Percentiles rank a stretch among this genome's conserved stretches.
phyloP scores from a whole-genome alignment of 2,797 vertebrate genomes.

The Sternotherus odoratus region DNA sequence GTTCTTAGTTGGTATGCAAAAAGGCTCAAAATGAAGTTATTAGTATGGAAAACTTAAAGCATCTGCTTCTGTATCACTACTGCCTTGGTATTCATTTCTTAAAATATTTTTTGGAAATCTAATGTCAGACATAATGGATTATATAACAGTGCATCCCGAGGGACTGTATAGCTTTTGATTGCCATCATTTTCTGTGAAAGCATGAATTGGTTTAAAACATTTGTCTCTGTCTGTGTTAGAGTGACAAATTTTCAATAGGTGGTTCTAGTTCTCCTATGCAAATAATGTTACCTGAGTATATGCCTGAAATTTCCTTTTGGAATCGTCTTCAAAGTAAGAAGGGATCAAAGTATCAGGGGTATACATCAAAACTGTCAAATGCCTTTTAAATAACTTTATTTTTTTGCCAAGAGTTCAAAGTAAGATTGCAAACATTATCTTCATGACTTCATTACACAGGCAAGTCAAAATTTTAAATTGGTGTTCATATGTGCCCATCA shows the following conservation, averaged over 20 bases:
- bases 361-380: slow-evolving; percentile 61
- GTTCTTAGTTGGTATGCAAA: neutral
- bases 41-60: neutral
- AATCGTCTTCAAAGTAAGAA: slow-evolving; percentile 72
- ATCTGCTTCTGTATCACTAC: neutral
- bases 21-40: neutral
- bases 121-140: slow-evolving; percentile 25
- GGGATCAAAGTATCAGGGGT: slow-evolving; percentile 61
- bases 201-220: slow-evolving; percentile 45
- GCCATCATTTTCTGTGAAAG: slow-evolving; percentile 37
- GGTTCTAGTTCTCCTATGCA: slow-evolving; percentile 44
- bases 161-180: neutral
- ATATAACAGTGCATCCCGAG: neutral
- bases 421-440: slow-evolving; percentile 49
- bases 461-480: slow-evolving; percentile 46
- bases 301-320: slow-evolving; percentile 54
- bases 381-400: slow-evolving; percentile 49
- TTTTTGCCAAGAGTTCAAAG: slow-evolving; percentile 69
- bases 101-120: slow-evolving; percentile 19
- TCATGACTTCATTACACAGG: slow-evolving; percentile 56
- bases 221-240: slow-evolving; percentile 19
- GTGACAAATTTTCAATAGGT: slow-evolving; percentile 19
- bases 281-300: slow-evolving; percentile 53
- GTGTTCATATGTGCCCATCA: neutral
- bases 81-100: slow-evolving; percentile 1